Conservation (phyloP, 2,888 invertebrate genomes). For the Eristalis arbustorum region DNA sequence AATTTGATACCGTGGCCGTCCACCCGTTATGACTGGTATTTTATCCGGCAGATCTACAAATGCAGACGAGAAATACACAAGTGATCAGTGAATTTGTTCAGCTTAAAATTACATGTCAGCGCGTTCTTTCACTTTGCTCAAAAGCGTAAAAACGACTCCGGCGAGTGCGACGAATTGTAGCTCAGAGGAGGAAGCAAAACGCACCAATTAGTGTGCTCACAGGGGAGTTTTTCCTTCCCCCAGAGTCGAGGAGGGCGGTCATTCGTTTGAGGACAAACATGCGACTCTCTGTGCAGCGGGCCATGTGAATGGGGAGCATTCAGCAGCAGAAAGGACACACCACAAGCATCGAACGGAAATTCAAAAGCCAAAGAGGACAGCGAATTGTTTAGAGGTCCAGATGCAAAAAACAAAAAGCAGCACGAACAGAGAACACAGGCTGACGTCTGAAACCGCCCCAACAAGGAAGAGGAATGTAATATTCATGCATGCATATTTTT, state of each 20-base stretch:
- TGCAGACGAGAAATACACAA: not conserved
- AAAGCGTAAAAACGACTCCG: not conserved
- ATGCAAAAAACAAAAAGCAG: conserved; percentile 24
- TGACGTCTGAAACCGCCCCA: not conserved
- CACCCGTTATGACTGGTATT: conserved; percentile 83
- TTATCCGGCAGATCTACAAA: conserved; percentile 82
- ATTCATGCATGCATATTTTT: conserved; percentile 33
- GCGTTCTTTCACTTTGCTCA: not conserved
- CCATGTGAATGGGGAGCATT: not conserved
- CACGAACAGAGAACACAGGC: not conserved
- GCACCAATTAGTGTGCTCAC: conserved; percentile 48
- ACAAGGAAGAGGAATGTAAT: conserved; percentile 17
- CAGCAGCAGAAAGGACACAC: not conserved
- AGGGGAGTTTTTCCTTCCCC: not conserved
- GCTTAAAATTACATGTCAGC: not conserved
- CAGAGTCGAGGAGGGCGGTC: not conserved
- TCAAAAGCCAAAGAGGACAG: conserved; percentile 17
- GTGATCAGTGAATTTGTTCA: not conserved
- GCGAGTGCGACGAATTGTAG: too few relatives aligned
- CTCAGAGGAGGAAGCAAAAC: conserved; percentile 32
- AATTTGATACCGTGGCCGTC: conserved; percentile 82
- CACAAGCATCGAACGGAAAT: conserved; percentile 8
- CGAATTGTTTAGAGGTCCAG: conserved; percentile 48
- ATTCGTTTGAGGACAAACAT: conserved; percentile 12
- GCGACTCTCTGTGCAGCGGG: conserved; percentile 3